Evolutionary conservation across 1,140 invertebrate species (phyloP), one percentile per base, ranked within the genome.

Genomic region (Araneus ventricosus): DNA sequence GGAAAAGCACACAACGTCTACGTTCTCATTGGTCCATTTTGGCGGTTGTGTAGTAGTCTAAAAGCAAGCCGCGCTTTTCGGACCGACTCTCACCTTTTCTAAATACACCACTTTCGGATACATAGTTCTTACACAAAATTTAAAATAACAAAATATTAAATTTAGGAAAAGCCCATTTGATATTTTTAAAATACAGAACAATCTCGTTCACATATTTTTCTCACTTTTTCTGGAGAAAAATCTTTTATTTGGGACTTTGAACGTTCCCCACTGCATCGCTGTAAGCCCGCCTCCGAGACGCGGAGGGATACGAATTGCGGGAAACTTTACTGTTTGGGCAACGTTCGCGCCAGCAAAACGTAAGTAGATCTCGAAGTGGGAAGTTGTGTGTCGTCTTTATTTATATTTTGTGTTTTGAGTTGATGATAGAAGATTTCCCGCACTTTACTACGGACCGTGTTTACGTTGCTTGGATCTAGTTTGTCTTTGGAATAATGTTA

Each of bases 241-340:
- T n/a, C n/a, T 4, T 20, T 27, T 8, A 52, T 52, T n/a, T 4
- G 41, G 8, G 10, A 57, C 2, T n/a, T 14, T 27, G 63, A 90
- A 41, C 14, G 37, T 24, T 10, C 45, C 75, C 57, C 27, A n/a
- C 45, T 82, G 89, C 89, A 90, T 52, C 79, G 67, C 30, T 61
- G 14, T 52, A 79, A 80, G 17, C 61, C n/a, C 91, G n/a, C 91
- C 39, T 67, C 84, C 79, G 20, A 7, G 59, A 4, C 24, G 92
- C 92, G 92, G 70, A 93, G 75, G n/a, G 45, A 88, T 93, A 93
- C 92, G 4, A 45, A 67, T 88, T 89, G 84, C 92, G 92, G 85
- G 86, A 93, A 88, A 93, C n/a, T 93, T 93, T 88, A 93, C 75
- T 93, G 45, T 93, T 61, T 70, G 86, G 45, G 88, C 92, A 93